phyloP scores from a whole-genome alignment of 2,113 vertebrate genomes.

The Eulemur rufifrons region DNA sequence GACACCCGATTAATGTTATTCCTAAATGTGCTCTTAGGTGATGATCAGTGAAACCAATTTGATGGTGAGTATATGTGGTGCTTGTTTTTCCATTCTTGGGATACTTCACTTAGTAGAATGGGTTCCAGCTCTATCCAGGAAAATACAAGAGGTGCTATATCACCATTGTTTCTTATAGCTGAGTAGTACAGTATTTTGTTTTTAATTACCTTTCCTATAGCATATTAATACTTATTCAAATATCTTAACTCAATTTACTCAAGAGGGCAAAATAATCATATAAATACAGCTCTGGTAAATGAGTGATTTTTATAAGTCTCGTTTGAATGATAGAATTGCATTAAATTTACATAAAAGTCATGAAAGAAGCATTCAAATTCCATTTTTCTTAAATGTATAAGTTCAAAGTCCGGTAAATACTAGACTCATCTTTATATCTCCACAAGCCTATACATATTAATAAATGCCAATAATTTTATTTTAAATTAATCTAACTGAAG shows the following conservation, averaged over 20 bases:
- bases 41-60: too few species aligned
- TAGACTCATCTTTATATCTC: neutral
- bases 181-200: neutral
- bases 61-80: too few species aligned
- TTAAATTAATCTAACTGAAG: neutral
- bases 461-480: neutral
- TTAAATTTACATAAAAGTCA: neutral
- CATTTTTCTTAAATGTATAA: neutral
- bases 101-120: too few species aligned
- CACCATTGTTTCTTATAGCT: too few species aligned
- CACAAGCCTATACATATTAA: neutral
- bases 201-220: neutral
- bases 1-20: too few species aligned
- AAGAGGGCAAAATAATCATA: neutral
- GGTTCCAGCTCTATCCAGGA: too few species aligned
- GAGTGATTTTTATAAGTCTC: neutral
- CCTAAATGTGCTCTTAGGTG: too few species aligned
- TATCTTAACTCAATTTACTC: neutral
- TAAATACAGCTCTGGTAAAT: neutral
- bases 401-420: neutral
- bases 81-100: too few species aligned
- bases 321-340: neutral
- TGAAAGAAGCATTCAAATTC: neutral
- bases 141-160: too few species aligned
- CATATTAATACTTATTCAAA: neutral